Conservation (phyloP, 1,140 invertebrate genomes). For the Macrostomum lignano region DNA sequence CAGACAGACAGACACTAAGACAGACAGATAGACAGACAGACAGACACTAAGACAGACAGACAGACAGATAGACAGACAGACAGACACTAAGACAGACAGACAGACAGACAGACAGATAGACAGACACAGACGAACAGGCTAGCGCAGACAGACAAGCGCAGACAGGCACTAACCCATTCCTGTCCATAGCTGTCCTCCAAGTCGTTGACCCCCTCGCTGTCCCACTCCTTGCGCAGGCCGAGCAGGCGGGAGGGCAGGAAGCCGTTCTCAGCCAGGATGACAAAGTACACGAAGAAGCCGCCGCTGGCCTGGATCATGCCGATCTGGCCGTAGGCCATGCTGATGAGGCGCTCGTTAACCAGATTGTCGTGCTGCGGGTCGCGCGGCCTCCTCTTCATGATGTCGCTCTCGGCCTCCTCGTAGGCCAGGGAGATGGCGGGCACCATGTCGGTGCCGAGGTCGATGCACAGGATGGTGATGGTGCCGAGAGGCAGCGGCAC, state of each 20-base stretch:
- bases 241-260: conserved; percentile 56
- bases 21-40: too few species aligned
- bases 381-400: conserved; percentile 84
- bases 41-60: too few species aligned
- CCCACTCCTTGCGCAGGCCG: conserved; percentile 73
- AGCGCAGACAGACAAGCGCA: too few species aligned
- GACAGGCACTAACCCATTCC: conserved; percentile 53
- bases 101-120: too few species aligned
- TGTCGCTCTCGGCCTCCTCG: conserved; percentile 77
- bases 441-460: conserved; percentile 93
- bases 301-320: conserved; percentile 87
- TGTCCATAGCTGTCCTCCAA: conserved; percentile 82
- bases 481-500: conserved; percentile 87
- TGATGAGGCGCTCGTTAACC: conserved; percentile 48
- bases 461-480: conserved; percentile 95
- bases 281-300: conserved; percentile 94
- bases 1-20: too few species aligned
- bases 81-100: too few species aligned
- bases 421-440: conserved; percentile 92
- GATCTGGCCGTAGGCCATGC: conserved; percentile 13
- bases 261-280: conserved; percentile 93
- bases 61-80: too few species aligned
- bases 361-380: conserved; percentile 69
- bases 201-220: conserved; percentile 77
- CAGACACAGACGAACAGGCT: too few species aligned